Base-by-base conservation (phyloP, 2,113 vertebrate species). In the Phalacrocorax pelagicus region DNA sequence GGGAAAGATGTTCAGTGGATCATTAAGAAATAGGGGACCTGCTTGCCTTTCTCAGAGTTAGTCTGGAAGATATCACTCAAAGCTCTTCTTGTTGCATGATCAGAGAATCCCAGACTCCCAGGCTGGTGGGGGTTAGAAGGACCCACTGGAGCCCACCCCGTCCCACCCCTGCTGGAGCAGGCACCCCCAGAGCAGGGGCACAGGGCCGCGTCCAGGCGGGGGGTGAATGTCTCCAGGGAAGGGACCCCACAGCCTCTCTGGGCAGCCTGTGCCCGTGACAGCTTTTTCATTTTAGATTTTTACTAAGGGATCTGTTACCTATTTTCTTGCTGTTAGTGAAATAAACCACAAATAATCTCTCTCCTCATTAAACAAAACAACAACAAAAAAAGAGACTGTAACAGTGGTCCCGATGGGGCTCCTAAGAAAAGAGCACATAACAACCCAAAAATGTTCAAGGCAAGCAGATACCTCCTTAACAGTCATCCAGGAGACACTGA, bases 1-100 rank as follows among this genome's bases (percentile, higher is more conserved):
- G 54, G 74, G 93, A 80, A 70, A 90, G 81, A 94, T 90, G 87
- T 82, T 91, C 62, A 66, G 54, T 62, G 62, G 66, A 75, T 92
- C 66, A 38, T 46, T 77, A 19, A 81, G 27, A 92, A 74, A 72
- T 2, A 81, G 5, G 47, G 17, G 59, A 93, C 17, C 23, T 80
- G 40, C 65, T 94, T 82, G 57, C 36, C 59, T 89, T 81, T 86
- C 63, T 91, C 17, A 2, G 34, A 85, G 22, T 52, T 79, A 61
- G 42, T 65, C 70, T 90, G 62, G 81, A 89, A 93, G 22, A 24
- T 54, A 69, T 17, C 40, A 49, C 46, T 40, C 62, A 49, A 94
- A 82, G 58, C 18, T 57, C 5, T 40, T 84, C 80, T 77, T 85
- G 40, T 44, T 84, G 24, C 52, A 46, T 18, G 44, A 46, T 46